These are phyloP conservation scores for Drosophila eohydei DNA, from an alignment of 2,888 invertebrate species.

Conservation along the genomic window DNA sequence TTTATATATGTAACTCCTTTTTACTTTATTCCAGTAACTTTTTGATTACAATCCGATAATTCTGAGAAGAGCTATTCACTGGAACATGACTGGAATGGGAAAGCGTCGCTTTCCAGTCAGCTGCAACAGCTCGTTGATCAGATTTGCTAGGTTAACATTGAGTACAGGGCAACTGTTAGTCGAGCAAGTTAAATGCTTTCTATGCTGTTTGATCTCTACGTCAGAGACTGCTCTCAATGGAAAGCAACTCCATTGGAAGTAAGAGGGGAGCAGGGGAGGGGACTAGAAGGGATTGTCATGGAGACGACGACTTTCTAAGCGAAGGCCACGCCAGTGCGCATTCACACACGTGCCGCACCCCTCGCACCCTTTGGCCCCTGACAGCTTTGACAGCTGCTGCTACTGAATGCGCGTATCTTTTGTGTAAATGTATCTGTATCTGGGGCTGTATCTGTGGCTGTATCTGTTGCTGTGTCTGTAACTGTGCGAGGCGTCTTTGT, in stretches of 20 bases:
- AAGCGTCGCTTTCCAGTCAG: not conserved
- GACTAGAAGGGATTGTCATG: not conserved
- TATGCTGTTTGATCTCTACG: slow-evolving; percentile 5
- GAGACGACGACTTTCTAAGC: slow-evolving; percentile 20
- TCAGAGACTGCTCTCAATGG: slow-evolving; percentile 12
- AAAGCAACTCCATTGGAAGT: slow-evolving; percentile 8
- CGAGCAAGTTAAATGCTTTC: slow-evolving; percentile 1
- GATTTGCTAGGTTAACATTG: too few species aligned
- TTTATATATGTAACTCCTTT: too few species aligned
- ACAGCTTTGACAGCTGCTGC: slow-evolving; percentile 29
- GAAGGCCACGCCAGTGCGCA: slow-evolving; percentile 34
- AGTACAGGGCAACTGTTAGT: slow-evolving; percentile 4
- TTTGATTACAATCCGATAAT: not conserved
- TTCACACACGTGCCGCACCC: slow-evolving; percentile 33
- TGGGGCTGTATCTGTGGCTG: slow-evolving; percentile 11
- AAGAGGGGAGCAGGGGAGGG: not conserved
- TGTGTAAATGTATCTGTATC: slow-evolving; percentile 20
- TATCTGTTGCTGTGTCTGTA: slow-evolving; percentile 27
- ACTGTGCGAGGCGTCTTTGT: slow-evolving; percentile 46
- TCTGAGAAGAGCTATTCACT: not conserved
- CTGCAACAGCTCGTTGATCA: not conserved
- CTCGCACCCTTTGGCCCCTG: slow-evolving; percentile 15
- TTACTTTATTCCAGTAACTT: not conserved
- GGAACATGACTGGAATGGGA: not conserved
- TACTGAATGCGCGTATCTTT: slow-evolving; percentile 29